Evolutionary conservation across 2,888 invertebrate genomes (phyloP).

Genomic region (Sarcophaga rosellei): DNA sequence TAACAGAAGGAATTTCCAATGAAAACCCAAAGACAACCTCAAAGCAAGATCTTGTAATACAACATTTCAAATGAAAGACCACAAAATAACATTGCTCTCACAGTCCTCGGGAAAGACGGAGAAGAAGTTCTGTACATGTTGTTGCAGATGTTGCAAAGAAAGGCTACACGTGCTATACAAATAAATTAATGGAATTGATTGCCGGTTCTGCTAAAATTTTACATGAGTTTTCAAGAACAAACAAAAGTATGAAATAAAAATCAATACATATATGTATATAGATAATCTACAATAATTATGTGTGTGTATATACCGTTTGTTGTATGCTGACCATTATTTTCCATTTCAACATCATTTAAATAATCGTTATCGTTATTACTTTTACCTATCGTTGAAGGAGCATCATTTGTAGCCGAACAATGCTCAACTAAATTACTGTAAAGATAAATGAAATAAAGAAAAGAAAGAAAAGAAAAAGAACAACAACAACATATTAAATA

Average conservation of each 20-base stretch:
- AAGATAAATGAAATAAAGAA: not conserved
- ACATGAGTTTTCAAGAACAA: too few relatives aligned
- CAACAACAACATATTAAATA: not conserved
- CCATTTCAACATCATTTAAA: slow-evolving; percentile 81
- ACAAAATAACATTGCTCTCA: too few relatives aligned
- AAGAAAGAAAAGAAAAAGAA: not conserved
- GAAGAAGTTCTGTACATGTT: too few relatives aligned
- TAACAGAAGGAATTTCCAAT: too few relatives aligned
- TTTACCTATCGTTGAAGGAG: slow-evolving; percentile 68
- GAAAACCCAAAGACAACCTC: too few relatives aligned
- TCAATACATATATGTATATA: not conserved
- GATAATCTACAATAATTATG: not conserved
- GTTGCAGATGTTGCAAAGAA: too few relatives aligned
- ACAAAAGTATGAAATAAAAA: not conserved
- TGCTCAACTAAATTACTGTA: slow-evolving; percentile 72
- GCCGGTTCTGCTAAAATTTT: too few relatives aligned
- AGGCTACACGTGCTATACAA: too few relatives aligned
- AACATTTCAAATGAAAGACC: too few relatives aligned
- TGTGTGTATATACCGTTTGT: slow-evolving; percentile 76
- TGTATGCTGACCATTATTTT: slow-evolving; percentile 79
- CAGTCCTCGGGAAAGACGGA: too few relatives aligned
- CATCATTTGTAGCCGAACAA: slow-evolving; percentile 67
- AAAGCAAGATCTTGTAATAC: too few relatives aligned
- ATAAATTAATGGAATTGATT: too few relatives aligned
- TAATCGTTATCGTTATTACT: slow-evolving; percentile 72